Conservation (phyloP, 2,113 vertebrate species). For the Bubo blakistoni region DNA sequence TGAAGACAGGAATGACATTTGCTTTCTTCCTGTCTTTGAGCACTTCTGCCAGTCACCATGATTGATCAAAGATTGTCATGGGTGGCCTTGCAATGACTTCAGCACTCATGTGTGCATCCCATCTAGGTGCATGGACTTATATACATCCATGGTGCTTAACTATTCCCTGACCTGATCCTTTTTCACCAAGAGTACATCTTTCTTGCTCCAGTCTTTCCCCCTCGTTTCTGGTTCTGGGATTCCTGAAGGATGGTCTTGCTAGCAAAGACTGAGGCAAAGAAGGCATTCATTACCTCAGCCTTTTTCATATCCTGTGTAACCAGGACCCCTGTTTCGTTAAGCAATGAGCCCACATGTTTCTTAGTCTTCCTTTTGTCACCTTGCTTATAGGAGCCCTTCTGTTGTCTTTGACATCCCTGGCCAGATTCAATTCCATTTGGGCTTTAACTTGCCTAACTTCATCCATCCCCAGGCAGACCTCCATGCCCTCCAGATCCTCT, state of each 20-base stretch:
- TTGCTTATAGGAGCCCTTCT: background rate
- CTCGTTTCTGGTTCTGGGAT: background rate
- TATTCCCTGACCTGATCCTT: background rate
- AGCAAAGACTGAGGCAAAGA: background rate
- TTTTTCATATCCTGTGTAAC: background rate
- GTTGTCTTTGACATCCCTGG: background rate
- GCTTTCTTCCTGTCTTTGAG: background rate
- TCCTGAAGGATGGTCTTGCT: background rate
- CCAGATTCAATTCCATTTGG: background rate
- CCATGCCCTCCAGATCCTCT: background rate
- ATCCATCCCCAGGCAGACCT: background rate
- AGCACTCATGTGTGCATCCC: background rate
- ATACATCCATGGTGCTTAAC: background rate
- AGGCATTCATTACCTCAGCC: background rate
- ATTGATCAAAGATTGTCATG: background rate
- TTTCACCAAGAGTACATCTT: background rate
- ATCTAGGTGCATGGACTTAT: background rate
- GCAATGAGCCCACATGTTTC: background rate
- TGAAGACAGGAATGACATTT: background rate
- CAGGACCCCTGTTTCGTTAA: background rate
- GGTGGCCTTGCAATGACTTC: background rate
- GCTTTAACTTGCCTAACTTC: background rate
- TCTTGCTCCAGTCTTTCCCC: background rate
- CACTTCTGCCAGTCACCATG: background rate
- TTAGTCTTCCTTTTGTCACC: background rate